phyloP scores from a whole-genome alignment of 2,797 vertebrate species.

The Smutsia temminckii region DNA sequence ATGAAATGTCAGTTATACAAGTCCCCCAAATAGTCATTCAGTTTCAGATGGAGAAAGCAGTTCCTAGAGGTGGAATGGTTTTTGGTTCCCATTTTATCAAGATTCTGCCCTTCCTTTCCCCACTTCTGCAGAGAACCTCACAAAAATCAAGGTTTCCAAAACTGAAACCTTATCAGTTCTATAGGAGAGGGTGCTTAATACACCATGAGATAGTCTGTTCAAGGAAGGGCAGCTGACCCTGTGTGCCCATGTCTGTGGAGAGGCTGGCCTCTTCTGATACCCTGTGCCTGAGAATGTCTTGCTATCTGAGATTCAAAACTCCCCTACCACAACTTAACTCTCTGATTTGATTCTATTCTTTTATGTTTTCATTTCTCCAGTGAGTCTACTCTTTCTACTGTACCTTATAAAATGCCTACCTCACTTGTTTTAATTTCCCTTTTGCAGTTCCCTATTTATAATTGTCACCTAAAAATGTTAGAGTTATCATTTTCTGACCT shows the following conservation, averaged over 20 bases:
- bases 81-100: not conserved
- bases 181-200: not conserved
- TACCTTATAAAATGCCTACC: not conserved
- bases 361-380: accelerated
- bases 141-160: not conserved
- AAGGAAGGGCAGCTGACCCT: not conserved
- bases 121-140: not conserved
- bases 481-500: not conserved
- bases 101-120: not conserved
- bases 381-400: not conserved
- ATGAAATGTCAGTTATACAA: not conserved
- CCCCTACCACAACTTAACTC: not conserved
- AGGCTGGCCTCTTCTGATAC: not conserved
- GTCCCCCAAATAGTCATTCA: not conserved
- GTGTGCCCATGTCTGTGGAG: not conserved
- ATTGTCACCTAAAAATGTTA: not conserved
- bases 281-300: not conserved
- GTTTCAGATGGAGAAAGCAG: not conserved
- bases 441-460: not conserved
- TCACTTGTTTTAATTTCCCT: not conserved
- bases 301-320: not conserved
- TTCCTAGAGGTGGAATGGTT: not conserved
- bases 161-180: not conserved
- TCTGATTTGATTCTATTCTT: not conserved
- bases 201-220: not conserved